Base-by-base conservation (phyloP, 2,113 vertebrate genomes). In the Rhynchopsitta pachyrhyncha region DNA sequence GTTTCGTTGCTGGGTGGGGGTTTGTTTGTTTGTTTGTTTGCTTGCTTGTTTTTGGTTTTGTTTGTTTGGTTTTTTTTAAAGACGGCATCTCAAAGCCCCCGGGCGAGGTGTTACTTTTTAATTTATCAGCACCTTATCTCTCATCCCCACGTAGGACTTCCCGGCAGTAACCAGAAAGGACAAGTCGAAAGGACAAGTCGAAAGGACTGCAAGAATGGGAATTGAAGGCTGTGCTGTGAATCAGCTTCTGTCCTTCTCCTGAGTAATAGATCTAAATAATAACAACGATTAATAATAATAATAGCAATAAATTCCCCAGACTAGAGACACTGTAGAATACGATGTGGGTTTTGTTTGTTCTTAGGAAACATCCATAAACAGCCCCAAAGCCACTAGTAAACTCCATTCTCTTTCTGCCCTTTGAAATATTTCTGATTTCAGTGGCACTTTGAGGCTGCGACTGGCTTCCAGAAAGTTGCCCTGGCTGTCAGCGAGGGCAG, bases 71-170 rank as follows among this genome's bases (percentile, higher is more conserved):
- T 15, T 24, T 7, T 59, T 35, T 16, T 67, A 39, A 39, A n/a
- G 13, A 19, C 0, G 2, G 28, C 11, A 55, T 60, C 31, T 71
- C 24, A 37, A 88, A 82, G 35, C 24, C 59, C n/a, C 49, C 23
- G 63, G 29, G n/a, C 69, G 92, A 96, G 91, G 92, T 96, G 81
- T 76, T 88, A 41, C 52, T 88, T 93, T 90, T 86, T 76, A 76
- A 96, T 93, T 93, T 86, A 50, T 4, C 37, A 89, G 18, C 80
- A 66, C 83, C 83, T 91, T 80, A 37, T 75, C 37, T 62, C 39
- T 82, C 6, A 2, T 78, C 74, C 80, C 60, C 57, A 33, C n/a
- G 49, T 44, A 95, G 20, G 18, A 15, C 17, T 88, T 62, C 39
- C 33, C 33, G 20, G 85, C 68, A 12, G 2, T 24, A 88, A 71